Base-by-base conservation (phyloP, 2,113 vertebrate genomes). In the Emydura subglobosa region DNA sequence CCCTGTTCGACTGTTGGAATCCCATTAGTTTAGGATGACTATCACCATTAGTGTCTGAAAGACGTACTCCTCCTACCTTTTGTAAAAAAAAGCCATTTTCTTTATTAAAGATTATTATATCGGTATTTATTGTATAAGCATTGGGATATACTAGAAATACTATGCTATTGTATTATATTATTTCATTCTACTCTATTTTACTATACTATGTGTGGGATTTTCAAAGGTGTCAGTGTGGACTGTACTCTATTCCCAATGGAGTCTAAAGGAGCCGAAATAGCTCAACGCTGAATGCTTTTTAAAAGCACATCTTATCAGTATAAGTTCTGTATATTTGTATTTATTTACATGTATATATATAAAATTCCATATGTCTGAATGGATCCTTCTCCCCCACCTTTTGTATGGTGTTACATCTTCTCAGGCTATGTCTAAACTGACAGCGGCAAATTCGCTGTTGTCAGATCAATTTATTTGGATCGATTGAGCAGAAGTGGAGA, bases 11-110 rank as follows among this genome's bases (percentile, higher is more conserved):
- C 8, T 92, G 85, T 79, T 72, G 91, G 92, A 42, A 44, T 95
- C 53, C 90, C 81, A 92, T 94, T 95, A 92, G 61, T 55, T 96
- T 89, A 87, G 93, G 91, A 96, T 90, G 92, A 92, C 93, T 96
- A 96, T 78, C 92, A 86, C 90, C 90, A 95, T 96, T 94, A 94
- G 94, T 91, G 79, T 85, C 92, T 97, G 96, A 92, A 94, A 83
- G 93, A 88, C 88, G 86, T 50, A 96, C 95, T 91, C 95, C 95
- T 82, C 96, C 95, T 82, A 96, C 88, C 2, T 31, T 59, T 82
- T 91, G 87, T 93, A 89, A 39, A 72, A 72, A 39, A 72, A 68
- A 16, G 14, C 9, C n/a, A n/a, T 39, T 72, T 39, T 39, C 21
- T 72, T 72, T 16, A 16, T 12, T 3, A 68, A n/a, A n/a, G 17